These are phyloP conservation scores for Catharus minimus DNA, from an alignment of 2,113 vertebrate species.

Conservation along the genomic window DNA sequence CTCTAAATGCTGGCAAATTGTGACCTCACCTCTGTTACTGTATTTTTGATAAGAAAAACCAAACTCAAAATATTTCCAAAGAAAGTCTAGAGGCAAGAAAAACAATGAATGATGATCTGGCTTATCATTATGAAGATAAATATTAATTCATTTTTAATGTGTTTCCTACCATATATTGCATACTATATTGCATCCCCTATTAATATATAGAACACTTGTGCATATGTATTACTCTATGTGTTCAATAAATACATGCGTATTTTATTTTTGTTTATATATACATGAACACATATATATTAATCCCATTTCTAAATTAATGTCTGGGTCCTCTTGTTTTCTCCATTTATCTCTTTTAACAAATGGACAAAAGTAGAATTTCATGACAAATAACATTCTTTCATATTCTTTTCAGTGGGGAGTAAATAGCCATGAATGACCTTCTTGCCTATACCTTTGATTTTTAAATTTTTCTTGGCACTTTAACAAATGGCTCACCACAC, in stretches of 20 bases:
- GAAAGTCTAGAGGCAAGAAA: background rate
- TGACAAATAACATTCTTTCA: conserved; percentile 1
- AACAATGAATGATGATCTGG: background rate
- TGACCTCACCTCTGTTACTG: background rate
- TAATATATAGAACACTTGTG: background rate
- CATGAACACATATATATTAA: background rate
- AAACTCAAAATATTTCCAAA: background rate
- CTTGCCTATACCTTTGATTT: conserved; percentile 44
- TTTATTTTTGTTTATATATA: background rate
- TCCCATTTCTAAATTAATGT: background rate
- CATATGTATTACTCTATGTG: background rate
- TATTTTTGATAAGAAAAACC: background rate
- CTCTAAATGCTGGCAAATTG: background rate
- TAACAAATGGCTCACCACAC: conserved; percentile 29
- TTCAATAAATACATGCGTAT: background rate
- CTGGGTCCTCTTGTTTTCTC: background rate
- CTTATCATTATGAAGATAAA: background rate
- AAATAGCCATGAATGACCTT: conserved; percentile 38
- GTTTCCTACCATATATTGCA: background rate
- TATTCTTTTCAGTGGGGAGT: conserved; percentile 14
- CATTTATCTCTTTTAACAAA: background rate
- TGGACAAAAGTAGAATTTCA: background rate
- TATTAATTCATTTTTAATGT: background rate
- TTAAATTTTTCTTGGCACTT: background rate
- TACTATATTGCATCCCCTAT: background rate